Base-by-base conservation (phyloP, 2,888 invertebrate species). In the Gerris lacustris region DNA sequence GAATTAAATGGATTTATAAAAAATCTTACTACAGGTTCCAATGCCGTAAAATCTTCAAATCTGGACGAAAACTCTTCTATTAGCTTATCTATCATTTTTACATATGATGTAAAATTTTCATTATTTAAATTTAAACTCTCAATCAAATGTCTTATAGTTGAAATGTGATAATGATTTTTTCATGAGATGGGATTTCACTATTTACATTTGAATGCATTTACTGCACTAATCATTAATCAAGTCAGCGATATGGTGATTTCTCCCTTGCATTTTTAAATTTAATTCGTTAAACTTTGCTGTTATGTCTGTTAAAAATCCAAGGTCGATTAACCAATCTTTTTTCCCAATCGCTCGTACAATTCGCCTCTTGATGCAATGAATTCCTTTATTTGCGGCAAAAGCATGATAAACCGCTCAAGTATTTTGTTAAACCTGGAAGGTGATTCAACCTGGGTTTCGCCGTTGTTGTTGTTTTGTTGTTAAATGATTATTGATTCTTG, bases 401-500 rank as follows among this genome's bases (percentile, higher is more conserved):
- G 55, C 55, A 55, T 55, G 55, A 55, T 55, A 55, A 55, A 55
- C 55, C 55, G 55, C 55, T 55, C 55, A 55, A 55, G 55, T 55
- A 55, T 55, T n/a, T n/a, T n/a, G n/a, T n/a, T n/a, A n/a, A n/a
- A n/a, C n/a, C n/a, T n/a, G n/a, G n/a, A n/a, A n/a, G n/a, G n/a
- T n/a, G n/a, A n/a, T n/a, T n/a, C n/a, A n/a, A n/a, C n/a, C n/a
- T n/a, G n/a, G n/a, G n/a, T n/a, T n/a, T n/a, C n/a, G n/a, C n/a
- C n/a, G n/a, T n/a, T n/a, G n/a, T n/a, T n/a, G n/a, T n/a, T n/a
- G n/a, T n/a, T n/a, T n/a, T n/a, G n/a, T n/a, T n/a, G n/a, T n/a
- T n/a, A n/a, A n/a, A n/a, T n/a, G n/a, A n/a, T n/a, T n/a, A n/a
- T n/a, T n/a, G n/a, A n/a, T n/a, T n/a, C n/a, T n/a, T n/a, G n/a